phyloP scores from a whole-genome alignment of 2,888 invertebrate genomes.

The Drosophila borborema region DNA sequence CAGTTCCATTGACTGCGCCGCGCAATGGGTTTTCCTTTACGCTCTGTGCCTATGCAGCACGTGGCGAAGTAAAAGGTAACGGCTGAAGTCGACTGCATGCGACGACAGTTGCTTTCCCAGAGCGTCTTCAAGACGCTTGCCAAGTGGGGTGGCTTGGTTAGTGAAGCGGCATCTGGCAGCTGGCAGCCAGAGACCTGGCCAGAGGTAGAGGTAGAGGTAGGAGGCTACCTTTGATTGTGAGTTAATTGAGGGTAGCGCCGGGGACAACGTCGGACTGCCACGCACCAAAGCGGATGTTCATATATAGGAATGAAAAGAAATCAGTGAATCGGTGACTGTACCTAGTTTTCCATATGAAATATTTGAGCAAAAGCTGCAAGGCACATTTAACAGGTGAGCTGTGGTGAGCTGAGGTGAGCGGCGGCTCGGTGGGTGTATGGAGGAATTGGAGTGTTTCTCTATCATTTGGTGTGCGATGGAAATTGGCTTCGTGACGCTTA shows the following conservation, averaged over 20 bases:
- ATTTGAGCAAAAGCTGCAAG: slow-evolving; percentile 29
- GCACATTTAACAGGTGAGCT: slow-evolving; percentile 8
- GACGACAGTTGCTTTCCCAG: slow-evolving; percentile 74
- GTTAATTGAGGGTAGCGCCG: slow-evolving; percentile 59
- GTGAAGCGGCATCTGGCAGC: slow-evolving; percentile 68
- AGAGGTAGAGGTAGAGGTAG: neutral
- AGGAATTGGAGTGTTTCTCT: slow-evolving; percentile 45
- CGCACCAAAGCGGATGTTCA: slow-evolving; percentile 64
- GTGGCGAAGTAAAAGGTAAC: slow-evolving; percentile 66
- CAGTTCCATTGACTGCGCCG: slow-evolving; percentile 70
- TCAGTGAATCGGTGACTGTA: slow-evolving; percentile 51
- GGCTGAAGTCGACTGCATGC: slow-evolving; percentile 35
- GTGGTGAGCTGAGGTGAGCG: neutral
- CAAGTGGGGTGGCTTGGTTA: slow-evolving; percentile 63
- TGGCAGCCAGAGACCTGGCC: slow-evolving; percentile 30
- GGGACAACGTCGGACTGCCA: slow-evolving; percentile 53
- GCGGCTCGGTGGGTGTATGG: neutral
- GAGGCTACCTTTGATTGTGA: slow-evolving; percentile 66
- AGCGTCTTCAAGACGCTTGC: slow-evolving; percentile 74
- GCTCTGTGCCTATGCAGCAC: slow-evolving; percentile 64
- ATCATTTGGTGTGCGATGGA: slow-evolving; percentile 74
- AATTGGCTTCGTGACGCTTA: slow-evolving; percentile 84
- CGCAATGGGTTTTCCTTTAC: slow-evolving; percentile 61
- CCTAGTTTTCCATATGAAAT: slow-evolving; percentile 16
- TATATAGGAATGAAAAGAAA: slow-evolving; percentile 24